phyloP scores from a whole-genome alignment of 2,888 invertebrate species.

The Minunthozetes semirufus region DNA sequence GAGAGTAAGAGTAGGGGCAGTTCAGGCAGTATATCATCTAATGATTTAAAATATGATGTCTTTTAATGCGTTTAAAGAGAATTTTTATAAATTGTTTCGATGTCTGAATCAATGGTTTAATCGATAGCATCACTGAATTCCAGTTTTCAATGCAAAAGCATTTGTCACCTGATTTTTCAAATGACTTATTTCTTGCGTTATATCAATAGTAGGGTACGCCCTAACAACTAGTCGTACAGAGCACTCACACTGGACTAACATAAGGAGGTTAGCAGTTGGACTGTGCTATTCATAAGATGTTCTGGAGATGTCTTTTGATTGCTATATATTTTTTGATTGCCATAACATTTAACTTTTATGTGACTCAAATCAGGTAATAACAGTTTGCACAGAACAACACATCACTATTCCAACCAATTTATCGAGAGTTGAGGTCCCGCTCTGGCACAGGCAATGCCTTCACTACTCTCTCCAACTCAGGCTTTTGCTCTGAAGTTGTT shows the following conservation, averaged over 20 bases:
- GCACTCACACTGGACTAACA: background rate
- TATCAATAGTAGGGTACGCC: background rate
- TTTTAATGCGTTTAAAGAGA: background rate
- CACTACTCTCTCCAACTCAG: background rate
- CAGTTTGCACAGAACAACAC: slow-evolving; percentile 19
- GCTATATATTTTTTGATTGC: slow-evolving; percentile 12
- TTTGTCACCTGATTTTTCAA: slow-evolving; percentile 17
- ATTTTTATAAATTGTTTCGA: slow-evolving; percentile 1
- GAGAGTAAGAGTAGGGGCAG: background rate
- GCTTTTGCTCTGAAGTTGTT: background rate
- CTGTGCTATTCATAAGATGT: background rate
- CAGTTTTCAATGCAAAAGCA: background rate
- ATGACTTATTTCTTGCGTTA: background rate
- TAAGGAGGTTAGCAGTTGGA: slow-evolving; percentile 2
- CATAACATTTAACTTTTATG: slow-evolving; percentile 16
- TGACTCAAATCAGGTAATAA: slow-evolving; percentile 24
- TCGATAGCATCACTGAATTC: slow-evolving; percentile 7
- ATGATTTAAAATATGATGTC: background rate
- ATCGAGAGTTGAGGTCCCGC: slow-evolving; percentile 11
- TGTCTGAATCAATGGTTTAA: slow-evolving; percentile 8
- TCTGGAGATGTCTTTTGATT: slow-evolving; percentile 6
- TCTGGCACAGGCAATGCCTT: background rate
- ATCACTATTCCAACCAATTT: background rate
- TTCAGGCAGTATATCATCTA: background rate
- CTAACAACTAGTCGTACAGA: slow-evolving; percentile 1